Percentiles rank a stretch among this genome's conserved stretches.
phyloP scores from a whole-genome alignment of 2,797 vertebrate genomes.

The Oreonectes daqikongensis region DNA sequence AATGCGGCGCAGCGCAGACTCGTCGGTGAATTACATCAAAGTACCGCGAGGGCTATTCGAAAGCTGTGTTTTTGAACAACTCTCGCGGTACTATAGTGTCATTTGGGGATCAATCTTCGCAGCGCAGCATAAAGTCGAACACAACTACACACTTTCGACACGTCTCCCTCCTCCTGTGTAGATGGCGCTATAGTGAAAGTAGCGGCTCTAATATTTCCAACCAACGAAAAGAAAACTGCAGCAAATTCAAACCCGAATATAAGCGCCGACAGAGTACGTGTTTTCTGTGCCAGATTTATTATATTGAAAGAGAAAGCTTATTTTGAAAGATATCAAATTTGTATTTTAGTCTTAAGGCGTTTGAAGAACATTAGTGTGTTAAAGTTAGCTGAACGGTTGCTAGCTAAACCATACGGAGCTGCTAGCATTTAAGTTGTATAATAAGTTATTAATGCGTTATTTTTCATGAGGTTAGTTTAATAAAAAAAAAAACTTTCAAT shows the following conservation, averaged over 20 bases:
- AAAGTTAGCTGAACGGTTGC: slow-evolving; percentile 24
- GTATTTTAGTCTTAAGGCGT: not conserved
- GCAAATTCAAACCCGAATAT: slow-evolving; percentile 12
- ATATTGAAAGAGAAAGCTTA: too few species aligned
- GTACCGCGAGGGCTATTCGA: too few species aligned
- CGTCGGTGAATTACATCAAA: too few species aligned
- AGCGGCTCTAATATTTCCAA: not conserved
- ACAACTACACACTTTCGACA: too few species aligned
- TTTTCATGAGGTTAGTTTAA: not conserved
- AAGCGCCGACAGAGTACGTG: not conserved
- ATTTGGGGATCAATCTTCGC: not conserved
- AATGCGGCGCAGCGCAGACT: too few species aligned
- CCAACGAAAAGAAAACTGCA: slow-evolving; percentile 32
- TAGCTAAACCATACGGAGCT: not conserved
- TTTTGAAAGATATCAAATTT: not conserved
- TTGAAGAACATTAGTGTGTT: not conserved
- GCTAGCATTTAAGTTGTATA: not conserved
- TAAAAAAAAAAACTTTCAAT: too few species aligned
- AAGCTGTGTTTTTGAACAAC: too few species aligned
- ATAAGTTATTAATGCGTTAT: not conserved
- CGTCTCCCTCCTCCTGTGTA: not conserved
- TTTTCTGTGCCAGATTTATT: not conserved
- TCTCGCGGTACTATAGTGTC: too few species aligned
- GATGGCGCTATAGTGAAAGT: slow-evolving; percentile 24
- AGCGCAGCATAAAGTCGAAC: too few species aligned